These are phyloP conservation scores for Microplitis deprimator DNA, from an alignment of 2,888 invertebrate species.

Conservation along the genomic window DNA sequence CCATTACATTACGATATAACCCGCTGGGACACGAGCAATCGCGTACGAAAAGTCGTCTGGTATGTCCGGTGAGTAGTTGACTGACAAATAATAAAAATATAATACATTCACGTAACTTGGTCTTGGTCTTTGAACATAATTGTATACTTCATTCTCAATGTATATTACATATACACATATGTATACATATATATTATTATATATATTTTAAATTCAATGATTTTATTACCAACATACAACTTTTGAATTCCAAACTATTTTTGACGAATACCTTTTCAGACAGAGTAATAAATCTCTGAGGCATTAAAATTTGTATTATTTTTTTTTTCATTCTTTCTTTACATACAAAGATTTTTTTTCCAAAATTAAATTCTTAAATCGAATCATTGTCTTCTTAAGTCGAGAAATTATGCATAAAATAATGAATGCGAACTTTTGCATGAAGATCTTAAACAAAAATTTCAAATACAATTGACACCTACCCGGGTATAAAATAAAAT, in stretches of 20 bases:
- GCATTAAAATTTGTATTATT: conserved; percentile 12
- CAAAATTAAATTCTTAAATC: too few relatives aligned
- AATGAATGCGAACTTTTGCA: too few relatives aligned
- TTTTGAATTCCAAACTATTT: conserved; percentile 12
- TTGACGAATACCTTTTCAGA: conserved; percentile 2
- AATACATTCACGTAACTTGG: conserved; percentile 11
- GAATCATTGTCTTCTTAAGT: too few relatives aligned
- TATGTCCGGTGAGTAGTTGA: conserved; percentile 14
- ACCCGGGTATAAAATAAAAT: too few relatives aligned
- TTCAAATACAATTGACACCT: too few relatives aligned
- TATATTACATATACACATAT: background rate
- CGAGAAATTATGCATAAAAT: too few relatives aligned
- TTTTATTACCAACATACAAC: conserved; percentile 24
- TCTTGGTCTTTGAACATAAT: background rate
- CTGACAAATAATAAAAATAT: conserved; percentile 35
- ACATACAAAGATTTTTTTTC: background rate
- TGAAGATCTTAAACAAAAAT: too few relatives aligned
- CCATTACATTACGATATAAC: background rate
- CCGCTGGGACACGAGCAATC: conserved; percentile 15
- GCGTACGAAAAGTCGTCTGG: conserved; percentile 34
- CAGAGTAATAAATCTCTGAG: background rate
- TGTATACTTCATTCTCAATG: background rate
- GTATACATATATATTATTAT: background rate
- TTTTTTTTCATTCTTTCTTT: background rate
- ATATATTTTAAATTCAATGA: conserved; percentile 9